Evolutionary conservation across 2,797 vertebrate genomes (phyloP).

Genomic region (Chloroceryle amazona): DNA sequence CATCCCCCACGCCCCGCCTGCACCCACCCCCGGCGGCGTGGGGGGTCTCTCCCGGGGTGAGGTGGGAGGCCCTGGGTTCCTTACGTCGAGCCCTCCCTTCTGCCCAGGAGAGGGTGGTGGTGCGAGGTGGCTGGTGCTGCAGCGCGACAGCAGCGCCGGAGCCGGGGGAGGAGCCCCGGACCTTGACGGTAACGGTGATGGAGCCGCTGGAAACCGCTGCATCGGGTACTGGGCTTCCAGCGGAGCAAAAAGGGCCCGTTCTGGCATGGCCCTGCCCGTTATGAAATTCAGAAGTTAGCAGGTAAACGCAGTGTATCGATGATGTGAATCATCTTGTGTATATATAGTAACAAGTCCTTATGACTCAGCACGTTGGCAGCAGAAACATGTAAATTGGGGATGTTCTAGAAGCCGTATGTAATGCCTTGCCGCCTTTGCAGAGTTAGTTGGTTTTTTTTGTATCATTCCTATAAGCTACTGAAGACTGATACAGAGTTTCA

Average conservation of each 20-base stretch:
- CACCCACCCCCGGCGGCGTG: not conserved
- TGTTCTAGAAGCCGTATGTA: not conserved
- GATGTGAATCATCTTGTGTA: not conserved
- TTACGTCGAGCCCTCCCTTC: not conserved
- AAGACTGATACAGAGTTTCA: not conserved
- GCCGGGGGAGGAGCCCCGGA: not conserved
- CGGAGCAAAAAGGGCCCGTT: not conserved
- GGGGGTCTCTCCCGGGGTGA: not conserved
- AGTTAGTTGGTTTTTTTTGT: not conserved
- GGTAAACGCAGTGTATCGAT: not conserved
- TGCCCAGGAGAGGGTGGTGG: not conserved
- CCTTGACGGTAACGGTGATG: not conserved
- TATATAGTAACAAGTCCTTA: not conserved
- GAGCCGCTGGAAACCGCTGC: not conserved
- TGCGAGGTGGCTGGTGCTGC: not conserved
- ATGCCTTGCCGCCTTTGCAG: not conserved
- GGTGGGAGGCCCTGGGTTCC: not conserved
- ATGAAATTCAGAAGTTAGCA: not conserved
- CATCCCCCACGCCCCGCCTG: not conserved
- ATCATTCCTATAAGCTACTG: not conserved
- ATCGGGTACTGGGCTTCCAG: not conserved
- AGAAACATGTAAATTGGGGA: not conserved
- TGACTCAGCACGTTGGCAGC: constrained; percentile 48
- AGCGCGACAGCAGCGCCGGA: not conserved
- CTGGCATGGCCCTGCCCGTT: too few species aligned